Conservation (phyloP, 2,113 vertebrate species). For the human region DNA sequence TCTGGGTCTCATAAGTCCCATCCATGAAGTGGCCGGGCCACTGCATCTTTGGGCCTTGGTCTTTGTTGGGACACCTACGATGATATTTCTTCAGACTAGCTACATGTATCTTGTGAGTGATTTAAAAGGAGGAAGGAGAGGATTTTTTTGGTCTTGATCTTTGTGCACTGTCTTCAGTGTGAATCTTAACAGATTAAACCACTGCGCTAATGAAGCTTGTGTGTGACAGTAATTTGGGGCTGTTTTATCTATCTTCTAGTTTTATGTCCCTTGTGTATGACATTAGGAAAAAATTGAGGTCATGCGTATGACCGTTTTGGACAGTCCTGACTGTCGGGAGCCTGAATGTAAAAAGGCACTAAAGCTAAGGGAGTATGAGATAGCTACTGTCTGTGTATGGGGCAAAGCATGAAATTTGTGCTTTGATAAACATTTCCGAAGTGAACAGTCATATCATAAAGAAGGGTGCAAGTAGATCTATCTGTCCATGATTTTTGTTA, state of each 20-base stretch:
- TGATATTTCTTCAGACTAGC: not conserved
- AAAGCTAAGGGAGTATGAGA: not conserved
- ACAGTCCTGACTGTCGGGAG: not conserved
- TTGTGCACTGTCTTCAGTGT: not conserved
- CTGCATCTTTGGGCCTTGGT: not conserved
- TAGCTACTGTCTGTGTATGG: not conserved
- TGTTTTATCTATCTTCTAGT: not conserved
- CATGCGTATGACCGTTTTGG: not conserved
- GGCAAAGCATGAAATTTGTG: not conserved
- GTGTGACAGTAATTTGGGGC: not conserved
- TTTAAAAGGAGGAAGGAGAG: not conserved
- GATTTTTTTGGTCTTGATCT: not conserved
- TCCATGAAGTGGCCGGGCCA: not conserved
- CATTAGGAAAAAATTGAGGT: not conserved
- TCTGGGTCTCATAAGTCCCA: not conserved
- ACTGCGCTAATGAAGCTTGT: not conserved
- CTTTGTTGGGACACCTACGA: not conserved
- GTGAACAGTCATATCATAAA: not conserved
- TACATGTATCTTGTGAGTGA: not conserved
- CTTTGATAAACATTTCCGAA: not conserved
- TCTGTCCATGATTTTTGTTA: not conserved
- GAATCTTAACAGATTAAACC: not conserved
- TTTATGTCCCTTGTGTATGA: not conserved
- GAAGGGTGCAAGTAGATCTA: not conserved
- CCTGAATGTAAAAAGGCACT: not conserved